Percentiles rank a stretch among this genome's conserved stretches.
phyloP scores from a whole-genome alignment of 2,888 invertebrate species.

The Andricus curvator region DNA sequence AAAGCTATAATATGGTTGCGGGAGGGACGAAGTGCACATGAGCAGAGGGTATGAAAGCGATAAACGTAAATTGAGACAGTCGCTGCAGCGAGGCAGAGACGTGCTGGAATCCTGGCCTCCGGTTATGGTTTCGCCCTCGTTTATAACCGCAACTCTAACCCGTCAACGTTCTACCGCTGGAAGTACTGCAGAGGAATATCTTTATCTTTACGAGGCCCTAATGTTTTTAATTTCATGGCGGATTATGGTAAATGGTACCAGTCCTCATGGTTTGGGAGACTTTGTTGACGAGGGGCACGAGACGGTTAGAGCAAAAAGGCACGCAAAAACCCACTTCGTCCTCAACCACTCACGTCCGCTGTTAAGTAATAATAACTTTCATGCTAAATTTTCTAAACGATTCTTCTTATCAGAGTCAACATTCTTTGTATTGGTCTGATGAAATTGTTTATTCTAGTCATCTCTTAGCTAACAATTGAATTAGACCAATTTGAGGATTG shows the following conservation, averaged over 20 bases:
- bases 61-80: conserved; percentile 47
- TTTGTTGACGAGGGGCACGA: conserved; percentile 57
- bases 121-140: conserved; percentile 44
- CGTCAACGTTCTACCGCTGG: background rate
- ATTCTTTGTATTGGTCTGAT: too few relatives aligned
- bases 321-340: conserved; percentile 52
- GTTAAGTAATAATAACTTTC: conserved; percentile 62
- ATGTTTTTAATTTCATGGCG: conserved; percentile 52
- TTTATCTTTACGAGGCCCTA: conserved; percentile 52
- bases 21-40: conserved; percentile 9
- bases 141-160: conserved; percentile 49
- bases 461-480: too few relatives aligned
- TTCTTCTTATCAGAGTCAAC: too few relatives aligned
- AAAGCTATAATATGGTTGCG: background rate
- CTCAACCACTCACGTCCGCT: conserved; percentile 43
- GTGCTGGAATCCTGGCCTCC: conserved; percentile 38
- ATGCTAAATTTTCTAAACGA: background rate
- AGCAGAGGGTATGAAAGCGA: background rate
- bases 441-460: too few relatives aligned
- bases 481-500: too few relatives aligned
- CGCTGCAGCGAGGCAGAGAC: conserved; percentile 32
- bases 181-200: conserved; percentile 31
- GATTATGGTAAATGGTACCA: conserved; percentile 47
- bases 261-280: conserved; percentile 40
- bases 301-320: background rate